Evolutionary conservation across 1,140 invertebrate genomes (phyloP), one percentile per base, ranked within the genome.

Genomic region (Bombus difficillimus): DNA sequence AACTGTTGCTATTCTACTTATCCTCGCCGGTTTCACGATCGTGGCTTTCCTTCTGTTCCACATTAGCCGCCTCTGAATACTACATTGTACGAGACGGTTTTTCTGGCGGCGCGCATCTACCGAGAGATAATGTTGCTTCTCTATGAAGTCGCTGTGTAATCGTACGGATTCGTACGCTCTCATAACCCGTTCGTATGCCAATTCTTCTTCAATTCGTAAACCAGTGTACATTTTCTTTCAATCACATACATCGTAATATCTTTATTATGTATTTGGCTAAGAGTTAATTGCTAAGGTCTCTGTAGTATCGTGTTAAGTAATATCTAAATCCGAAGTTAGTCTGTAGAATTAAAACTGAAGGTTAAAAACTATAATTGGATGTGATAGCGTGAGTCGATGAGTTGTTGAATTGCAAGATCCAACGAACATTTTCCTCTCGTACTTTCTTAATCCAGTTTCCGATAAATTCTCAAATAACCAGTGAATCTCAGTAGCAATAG

Each of bases 1-100:
- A 43, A 84, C 75, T 32, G 82, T 57, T 77, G 76, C 83, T 79
- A 84, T 84, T 84, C 83, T 59, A 84, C 76, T 84, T 84, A 84
- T 84, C 66, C 83, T 62, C 68, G 68, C 39, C 76, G 53, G 53
- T 71, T 79, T 79, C 75, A 41, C 75, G 59, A 75, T 71, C 66
- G 64, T 39, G 53, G 76, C 83, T 79, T 83, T 79, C 76, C 66
- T 84, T 84, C 83, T 84, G 76, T 79, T 84, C 83, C 32, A 80
- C 83, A 84, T 84, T 84, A 79, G 39, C 83, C 66, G 83, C 12
- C 37, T 69, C 47, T 84, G 66, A 72, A 71, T 84, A 71, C 76
- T 78, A 57, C 76, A 47, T 79, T 79, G 82, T 79, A 79, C 75
- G 25, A 28, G 25, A 68, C 12, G 53, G 22, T 9, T 28, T 76